Evolutionary conservation across 2,113 vertebrate species (phyloP), one percentile per base, ranked within the genome.

Genomic region (Otis tarda): DNA sequence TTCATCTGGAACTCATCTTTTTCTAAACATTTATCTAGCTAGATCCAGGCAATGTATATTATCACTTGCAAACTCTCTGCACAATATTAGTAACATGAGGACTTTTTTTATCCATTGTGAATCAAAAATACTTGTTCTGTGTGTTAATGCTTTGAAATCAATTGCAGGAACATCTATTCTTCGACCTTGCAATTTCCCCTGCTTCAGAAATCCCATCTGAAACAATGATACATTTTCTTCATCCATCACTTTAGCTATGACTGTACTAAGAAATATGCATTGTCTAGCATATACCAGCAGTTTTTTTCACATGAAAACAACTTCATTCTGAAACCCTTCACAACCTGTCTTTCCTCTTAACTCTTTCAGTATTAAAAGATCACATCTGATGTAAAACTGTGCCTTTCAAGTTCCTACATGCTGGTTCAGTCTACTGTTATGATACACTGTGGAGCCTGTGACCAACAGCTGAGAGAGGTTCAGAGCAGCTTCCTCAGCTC

Each of bases 1-100:
- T 91, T 95, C 73, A 91, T 94, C 95, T 95, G 91, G 91, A 95
- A 83, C 45, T 70, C 52, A 82, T 89, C 39, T 93, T 93, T 85
- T 75, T 64, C 65, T 84, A 56, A 87, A 56, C 27, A 10, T 16
- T 3, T 79, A 56, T 89, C 57, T 89, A 56, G 39, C 41, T 91
- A 68, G 39, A 84, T 68, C 37, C 39, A 90, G 67, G 27, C 81
- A 76, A 60, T 45, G 25, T 3, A 15, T 37, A n/a, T 12, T 21
- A n/a, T 12, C 24, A 82, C 9, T 89, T 79, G 45, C 61, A 89
- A 87, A 89, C 28, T 70, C 35, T 80, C 83, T 87, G 69, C 39
- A 67, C 25, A 56, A 4, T 63, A 53, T 77, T 89, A 57, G 49
- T 78, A 52, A 68, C 43, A 23, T 12, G 50, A 85, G 22, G 80